Evolutionary conservation across 2,113 vertebrate species (phyloP), one percentile per base, ranked within the genome.

Genomic region (Scolopax mira): DNA sequence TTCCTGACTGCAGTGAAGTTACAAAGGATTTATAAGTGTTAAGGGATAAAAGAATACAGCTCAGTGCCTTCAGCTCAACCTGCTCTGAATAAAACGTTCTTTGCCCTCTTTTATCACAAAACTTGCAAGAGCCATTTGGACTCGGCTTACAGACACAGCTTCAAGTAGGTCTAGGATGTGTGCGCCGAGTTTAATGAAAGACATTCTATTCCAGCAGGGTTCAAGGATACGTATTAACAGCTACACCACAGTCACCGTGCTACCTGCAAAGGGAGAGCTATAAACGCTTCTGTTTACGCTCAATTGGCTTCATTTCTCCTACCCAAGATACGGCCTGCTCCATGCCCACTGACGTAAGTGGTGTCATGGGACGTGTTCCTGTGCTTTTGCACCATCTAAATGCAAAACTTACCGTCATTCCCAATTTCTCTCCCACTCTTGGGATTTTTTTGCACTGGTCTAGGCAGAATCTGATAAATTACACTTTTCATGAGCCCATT

Each of bases 241-340:
- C 49, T 44, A 41, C 0, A 0, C 37, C 24, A 31, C 2, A 2
- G 44, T 83, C 62, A 73, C 27, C 0, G 0, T 1, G 1, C n/a
- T 41, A 62, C 57, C 74, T 85, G n/a, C 1, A 2, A 85, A 10
- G 1, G 21, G 11, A 82, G 33, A 79, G 46, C 58, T 66, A 71
- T 30, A 93, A 94, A 92, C 12, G 33, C 46, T 66, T 19, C 69
- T 79, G 31, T 62, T 92, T 70, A 79, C 49, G 41, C 46, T 73
- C 13, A 5, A 11, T 5, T 77, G 78, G 10, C 54, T 94, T 66
- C n/a, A 70, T 75, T 89, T 82, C 79, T 87, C 64, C 62, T 58
- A 15, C 12, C 21, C 55, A 78, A 85, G 71, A 61, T 14, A 73
- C 0, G 1, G 55, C 23, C 39, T 55, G 41, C 60, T 44, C 74